Evolutionary conservation across 2,888 invertebrate genomes (phyloP).

Genomic region (Oegoconia quadripuncta): DNA sequence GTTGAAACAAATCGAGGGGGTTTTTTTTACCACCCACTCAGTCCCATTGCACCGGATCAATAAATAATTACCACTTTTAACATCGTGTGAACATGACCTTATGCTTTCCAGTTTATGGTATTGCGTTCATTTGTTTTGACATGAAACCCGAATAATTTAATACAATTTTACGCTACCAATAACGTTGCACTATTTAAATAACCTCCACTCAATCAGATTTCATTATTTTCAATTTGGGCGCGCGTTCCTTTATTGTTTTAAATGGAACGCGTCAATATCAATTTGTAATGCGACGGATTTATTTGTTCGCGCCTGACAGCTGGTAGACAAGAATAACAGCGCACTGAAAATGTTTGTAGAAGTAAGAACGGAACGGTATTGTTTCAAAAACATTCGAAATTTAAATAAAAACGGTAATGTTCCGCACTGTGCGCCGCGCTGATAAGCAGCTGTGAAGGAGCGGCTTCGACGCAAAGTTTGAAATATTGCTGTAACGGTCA

Average conservation of each 20-base stretch:
- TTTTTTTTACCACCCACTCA: slow-evolving; percentile 33
- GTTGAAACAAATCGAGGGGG: slow-evolving; percentile 50
- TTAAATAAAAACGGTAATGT: slow-evolving; percentile 75
- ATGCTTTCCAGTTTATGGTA: slow-evolving; percentile 23
- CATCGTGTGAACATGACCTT: slow-evolving; percentile 64
- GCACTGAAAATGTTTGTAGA: slow-evolving; percentile 30
- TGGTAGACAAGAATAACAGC: slow-evolving; percentile 46
- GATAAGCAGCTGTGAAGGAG: slow-evolving; percentile 50
- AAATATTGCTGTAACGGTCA: slow-evolving; percentile 19
- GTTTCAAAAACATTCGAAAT: slow-evolving; percentile 34
- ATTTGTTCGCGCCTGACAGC: slow-evolving; percentile 48
- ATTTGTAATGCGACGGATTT: slow-evolving; percentile 59
- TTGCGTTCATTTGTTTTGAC: slow-evolving; percentile 10
- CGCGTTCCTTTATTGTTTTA: slow-evolving; percentile 65
- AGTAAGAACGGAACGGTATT: slow-evolving; percentile 3
- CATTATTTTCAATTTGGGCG: slow-evolving; percentile 65
- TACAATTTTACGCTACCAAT: slow-evolving; percentile 24
- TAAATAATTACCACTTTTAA: slow-evolving; percentile 52
- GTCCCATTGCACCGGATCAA: slow-evolving; percentile 54
- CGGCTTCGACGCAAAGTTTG: slow-evolving; percentile 17
- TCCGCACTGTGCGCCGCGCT: slow-evolving; percentile 55
- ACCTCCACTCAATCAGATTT: slow-evolving; percentile 54
- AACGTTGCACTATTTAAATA: slow-evolving; percentile 34
- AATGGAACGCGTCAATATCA: slow-evolving; percentile 75
- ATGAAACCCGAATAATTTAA: slow-evolving; percentile 17